A percentile compares a stretch with the other conserved stretches of the same genome.
phyloP scores from a whole-genome alignment of 1,140 invertebrate species.

The Littorina saxatilis region DNA sequence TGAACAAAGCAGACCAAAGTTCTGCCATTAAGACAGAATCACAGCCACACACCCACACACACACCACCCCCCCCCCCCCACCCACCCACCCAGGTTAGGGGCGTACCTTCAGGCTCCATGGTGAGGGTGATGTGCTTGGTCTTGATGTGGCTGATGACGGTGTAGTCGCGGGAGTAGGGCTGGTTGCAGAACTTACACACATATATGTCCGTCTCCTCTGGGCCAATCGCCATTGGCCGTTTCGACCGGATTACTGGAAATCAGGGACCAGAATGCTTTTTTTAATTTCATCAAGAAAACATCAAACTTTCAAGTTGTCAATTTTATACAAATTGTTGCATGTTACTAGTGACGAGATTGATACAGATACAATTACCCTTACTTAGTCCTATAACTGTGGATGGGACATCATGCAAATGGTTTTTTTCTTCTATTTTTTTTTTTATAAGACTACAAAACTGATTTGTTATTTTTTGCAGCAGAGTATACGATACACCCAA shows the following conservation, averaged over 20 bases:
- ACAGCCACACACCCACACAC: too few relatives aligned
- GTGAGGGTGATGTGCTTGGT: slow-evolving; percentile 2
- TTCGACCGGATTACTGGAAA: background rate
- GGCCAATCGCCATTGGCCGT: background rate
- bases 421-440: slow-evolving; percentile 16
- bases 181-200: slow-evolving; percentile 1
- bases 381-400: too few relatives aligned
- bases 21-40: too few relatives aligned
- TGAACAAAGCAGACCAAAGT: too few relatives aligned
- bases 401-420: too few relatives aligned
- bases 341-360: too few relatives aligned
- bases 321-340: too few relatives aligned
- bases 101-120: background rate
- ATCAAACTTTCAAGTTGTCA: background rate
- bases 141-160: background rate
- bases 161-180: slow-evolving; percentile 10
- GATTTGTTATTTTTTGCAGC: background rate
- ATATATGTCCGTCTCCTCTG: background rate
- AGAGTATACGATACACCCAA: background rate
- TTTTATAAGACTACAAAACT: too few relatives aligned
- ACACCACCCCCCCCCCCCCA: too few relatives aligned
- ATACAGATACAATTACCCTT: too few relatives aligned
- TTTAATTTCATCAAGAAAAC: background rate
- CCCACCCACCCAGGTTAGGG: too few relatives aligned
- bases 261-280: slow-evolving; percentile 14